Evolutionary conservation across 1,140 invertebrate genomes (phyloP), one percentile per base, ranked within the genome.

Genomic region (Zaprionus capensis): DNA sequence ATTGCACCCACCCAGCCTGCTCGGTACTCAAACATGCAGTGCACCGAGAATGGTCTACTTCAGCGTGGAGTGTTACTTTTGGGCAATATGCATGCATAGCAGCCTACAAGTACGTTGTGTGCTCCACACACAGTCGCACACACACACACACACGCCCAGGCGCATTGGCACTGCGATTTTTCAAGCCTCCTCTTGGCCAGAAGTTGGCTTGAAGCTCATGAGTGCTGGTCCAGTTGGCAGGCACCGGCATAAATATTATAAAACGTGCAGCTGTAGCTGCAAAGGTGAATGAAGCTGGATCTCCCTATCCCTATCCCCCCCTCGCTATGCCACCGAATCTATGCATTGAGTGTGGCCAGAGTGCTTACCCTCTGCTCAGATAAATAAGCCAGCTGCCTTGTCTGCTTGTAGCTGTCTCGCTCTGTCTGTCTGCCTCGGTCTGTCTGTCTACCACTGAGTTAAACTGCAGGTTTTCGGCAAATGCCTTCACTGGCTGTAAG

Each of bases 241-340:
- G 78, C 69, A 75, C 69, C 80, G 83, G 83, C 83, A 87, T 87
- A 87, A 87, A 87, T 87, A 88, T 88, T 87, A 82, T 78, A 87
- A 88, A 87, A 88, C 77, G 84, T 88, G 84, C 81, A 72, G 65
- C 72, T 71, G 69, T 6, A 41, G 49, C 82, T 80, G 55, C 66
- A 87, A 73, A 87, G 81, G 84, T 87, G 77, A 87, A 75, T 80
- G 69, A 51, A 71, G 72, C 78, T 61, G 12, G 17, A 15, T 20
- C 20, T 15, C 31, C 15, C 17, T 9, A 9, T 20, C 7, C 20
- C n/a, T 31, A 26, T 46, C 4, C 28, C 61, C 3, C 26, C 15
- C 11, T 2, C 9, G 5, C n/a, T 15, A 9, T 6, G 2, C 5
- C 36, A 28, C 15, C 20, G 38, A 66, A 67, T 57, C 38, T 67